Evolutionary conservation across 2,797 vertebrate species (phyloP).

Genomic region (Trachops cirrhosus): DNA sequence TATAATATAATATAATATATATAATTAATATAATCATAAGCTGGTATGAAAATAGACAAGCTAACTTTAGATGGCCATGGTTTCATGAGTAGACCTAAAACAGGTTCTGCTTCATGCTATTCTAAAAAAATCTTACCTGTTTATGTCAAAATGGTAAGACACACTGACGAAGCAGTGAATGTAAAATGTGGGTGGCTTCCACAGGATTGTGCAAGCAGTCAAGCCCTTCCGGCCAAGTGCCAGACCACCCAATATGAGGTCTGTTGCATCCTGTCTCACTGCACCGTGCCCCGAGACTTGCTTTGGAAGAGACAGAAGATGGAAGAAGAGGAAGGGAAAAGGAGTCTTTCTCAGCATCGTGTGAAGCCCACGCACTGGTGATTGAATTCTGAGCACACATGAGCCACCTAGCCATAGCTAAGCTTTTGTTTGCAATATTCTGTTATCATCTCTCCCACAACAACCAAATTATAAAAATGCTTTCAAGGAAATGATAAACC

Average conservation of each 20-base stretch:
- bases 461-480: conserved; percentile 6
- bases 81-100: not conserved
- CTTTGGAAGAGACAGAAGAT: not conserved
- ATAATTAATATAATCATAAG: not conserved
- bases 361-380: not conserved
- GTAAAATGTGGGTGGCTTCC: not conserved
- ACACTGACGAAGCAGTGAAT: not conserved
- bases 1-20: not conserved
- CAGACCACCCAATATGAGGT: not conserved
- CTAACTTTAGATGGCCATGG: not conserved
- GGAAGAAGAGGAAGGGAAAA: not conserved
- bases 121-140: not conserved
- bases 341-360: not conserved
- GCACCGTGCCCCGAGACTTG: not conserved
- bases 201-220: not conserved
- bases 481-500: conserved; percentile 41
- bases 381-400: conserved; percentile 22
- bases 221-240: not conserved
- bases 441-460: not conserved
- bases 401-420: not conserved
- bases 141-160: not conserved
- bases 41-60: not conserved
- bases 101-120: not conserved
- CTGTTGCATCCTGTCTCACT: not conserved
- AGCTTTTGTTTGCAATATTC: not conserved